Conservation (phyloP, 2,888 invertebrate genomes). For the Drosophila antonietae region DNA sequence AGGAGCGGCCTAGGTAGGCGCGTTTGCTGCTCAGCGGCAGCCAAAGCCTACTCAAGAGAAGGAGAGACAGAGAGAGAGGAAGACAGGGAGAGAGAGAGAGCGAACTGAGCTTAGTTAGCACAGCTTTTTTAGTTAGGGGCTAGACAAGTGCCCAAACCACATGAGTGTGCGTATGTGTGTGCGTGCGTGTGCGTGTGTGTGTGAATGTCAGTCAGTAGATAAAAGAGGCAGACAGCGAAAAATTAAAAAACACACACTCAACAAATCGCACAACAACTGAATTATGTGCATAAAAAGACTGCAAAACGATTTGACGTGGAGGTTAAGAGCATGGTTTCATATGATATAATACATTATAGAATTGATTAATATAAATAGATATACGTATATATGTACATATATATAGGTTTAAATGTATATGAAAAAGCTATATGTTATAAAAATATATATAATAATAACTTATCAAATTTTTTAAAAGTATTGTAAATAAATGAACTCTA, state of each 20-base stretch:
- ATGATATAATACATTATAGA: conserved; percentile 15
- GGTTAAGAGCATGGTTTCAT: conserved; percentile 41
- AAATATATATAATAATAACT: too few relatives aligned
- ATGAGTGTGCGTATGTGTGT: not conserved
- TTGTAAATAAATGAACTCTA: too few relatives aligned
- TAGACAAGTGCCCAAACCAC: conserved; percentile 38
- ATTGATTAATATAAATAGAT: not conserved
- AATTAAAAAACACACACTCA: conserved; percentile 29
- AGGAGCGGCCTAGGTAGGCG: conserved; percentile 7
- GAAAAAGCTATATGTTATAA: not conserved
- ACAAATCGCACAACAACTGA: conserved; percentile 42
- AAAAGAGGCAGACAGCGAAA: conserved; percentile 31
- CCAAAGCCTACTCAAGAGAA: not conserved
- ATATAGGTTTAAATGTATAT: not conserved
- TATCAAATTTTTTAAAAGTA: not conserved
- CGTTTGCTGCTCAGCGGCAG: conserved; percentile 6
- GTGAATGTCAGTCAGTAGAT: conserved; percentile 49
- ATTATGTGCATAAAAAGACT: conserved; percentile 46
- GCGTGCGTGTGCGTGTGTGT: conserved; percentile 14
- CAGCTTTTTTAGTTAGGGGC: conserved; percentile 48
- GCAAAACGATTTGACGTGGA: conserved; percentile 40
- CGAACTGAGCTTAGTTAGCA: conserved; percentile 42
- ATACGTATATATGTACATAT: not conserved
- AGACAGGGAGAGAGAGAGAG: not conserved
- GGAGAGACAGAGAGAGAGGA: not conserved